Evolutionary conservation across 2,797 vertebrate genomes (phyloP).

Genomic region (Microctenopoma stevenorrisi): DNA sequence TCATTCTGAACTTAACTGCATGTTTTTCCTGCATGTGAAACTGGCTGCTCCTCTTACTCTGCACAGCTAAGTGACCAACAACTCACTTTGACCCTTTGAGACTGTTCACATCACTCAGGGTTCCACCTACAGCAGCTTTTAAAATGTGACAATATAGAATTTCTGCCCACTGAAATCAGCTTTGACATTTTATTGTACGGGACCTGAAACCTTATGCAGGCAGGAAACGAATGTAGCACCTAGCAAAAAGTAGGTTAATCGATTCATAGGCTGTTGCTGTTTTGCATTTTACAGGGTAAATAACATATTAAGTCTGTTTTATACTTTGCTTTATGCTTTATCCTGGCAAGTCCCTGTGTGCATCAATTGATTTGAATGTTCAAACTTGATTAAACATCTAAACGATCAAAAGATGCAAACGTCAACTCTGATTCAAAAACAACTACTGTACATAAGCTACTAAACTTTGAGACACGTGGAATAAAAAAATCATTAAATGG

Average conservation of each 20-base stretch:
- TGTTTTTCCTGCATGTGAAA: background rate
- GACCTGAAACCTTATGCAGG: background rate
- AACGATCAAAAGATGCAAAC: too few species aligned
- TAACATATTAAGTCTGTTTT: background rate
- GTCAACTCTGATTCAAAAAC: too few species aligned
- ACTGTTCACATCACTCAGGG: background rate
- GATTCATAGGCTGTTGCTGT: background rate
- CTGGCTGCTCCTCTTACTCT: background rate
- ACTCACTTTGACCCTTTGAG: constrained; percentile 2
- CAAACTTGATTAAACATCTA: too few species aligned
- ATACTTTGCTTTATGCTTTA: background rate
- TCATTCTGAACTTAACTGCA: background rate
- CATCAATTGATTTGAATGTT: too few species aligned
- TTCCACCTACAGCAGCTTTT: background rate
- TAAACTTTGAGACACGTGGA: constrained; percentile 21
- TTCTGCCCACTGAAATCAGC: accelerated
- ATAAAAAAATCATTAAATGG: constrained; percentile 73
- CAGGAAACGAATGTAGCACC: constrained; percentile 6
- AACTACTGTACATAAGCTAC: too few species aligned
- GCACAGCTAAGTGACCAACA: constrained; percentile 26
- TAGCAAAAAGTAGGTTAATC: background rate
- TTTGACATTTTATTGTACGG: background rate
- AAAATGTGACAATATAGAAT: background rate
- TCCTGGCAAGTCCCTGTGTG: too few species aligned
- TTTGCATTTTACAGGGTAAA: background rate